phyloP scores from a whole-genome alignment of 2,888 invertebrate species.

The Limenitis camilla region DNA sequence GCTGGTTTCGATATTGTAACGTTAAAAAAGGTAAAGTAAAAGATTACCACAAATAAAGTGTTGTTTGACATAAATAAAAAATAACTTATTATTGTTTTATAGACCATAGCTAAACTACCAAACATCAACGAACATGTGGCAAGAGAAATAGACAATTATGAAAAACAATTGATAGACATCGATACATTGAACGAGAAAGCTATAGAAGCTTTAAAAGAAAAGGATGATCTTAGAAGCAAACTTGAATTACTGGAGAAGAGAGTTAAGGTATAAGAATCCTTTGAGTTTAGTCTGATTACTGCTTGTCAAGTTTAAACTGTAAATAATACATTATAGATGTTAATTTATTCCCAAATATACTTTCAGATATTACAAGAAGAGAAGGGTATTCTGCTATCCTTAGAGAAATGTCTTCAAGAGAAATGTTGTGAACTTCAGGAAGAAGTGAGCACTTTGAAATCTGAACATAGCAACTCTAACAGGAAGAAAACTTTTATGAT shows the following conservation, averaged over 20 bases:
- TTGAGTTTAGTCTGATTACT: background rate
- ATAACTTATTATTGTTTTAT: constrained; percentile 1
- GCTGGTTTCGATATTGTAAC: constrained; percentile 82
- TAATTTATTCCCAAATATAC: background rate
- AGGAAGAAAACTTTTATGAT: constrained; percentile 66
- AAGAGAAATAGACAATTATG: constrained; percentile 83
- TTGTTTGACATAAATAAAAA: too few relatives aligned
- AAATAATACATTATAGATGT: background rate
- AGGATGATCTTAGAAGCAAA: constrained; percentile 78
- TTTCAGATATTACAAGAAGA: constrained; percentile 83
- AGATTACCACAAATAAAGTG: too few relatives aligned
- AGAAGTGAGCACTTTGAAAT: constrained; percentile 78
- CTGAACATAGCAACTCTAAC: constrained; percentile 66
- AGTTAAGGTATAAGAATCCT: constrained; percentile 72
- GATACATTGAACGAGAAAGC: constrained; percentile 82
- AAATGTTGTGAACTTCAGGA: constrained; percentile 84
- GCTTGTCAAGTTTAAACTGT: background rate
- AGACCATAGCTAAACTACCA: constrained; percentile 79
- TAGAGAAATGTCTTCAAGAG: constrained; percentile 84
- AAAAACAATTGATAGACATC: constrained; percentile 85
- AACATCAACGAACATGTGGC: constrained; percentile 77
- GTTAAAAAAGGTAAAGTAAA: constrained; percentile 69
- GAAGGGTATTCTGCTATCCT: constrained; percentile 81
- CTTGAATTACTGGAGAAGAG: constrained; percentile 80
- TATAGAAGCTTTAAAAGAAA: constrained; percentile 80